Conservation (phyloP, 2,797 vertebrate species). For the Parauchenoglanis punctatus region DNA sequence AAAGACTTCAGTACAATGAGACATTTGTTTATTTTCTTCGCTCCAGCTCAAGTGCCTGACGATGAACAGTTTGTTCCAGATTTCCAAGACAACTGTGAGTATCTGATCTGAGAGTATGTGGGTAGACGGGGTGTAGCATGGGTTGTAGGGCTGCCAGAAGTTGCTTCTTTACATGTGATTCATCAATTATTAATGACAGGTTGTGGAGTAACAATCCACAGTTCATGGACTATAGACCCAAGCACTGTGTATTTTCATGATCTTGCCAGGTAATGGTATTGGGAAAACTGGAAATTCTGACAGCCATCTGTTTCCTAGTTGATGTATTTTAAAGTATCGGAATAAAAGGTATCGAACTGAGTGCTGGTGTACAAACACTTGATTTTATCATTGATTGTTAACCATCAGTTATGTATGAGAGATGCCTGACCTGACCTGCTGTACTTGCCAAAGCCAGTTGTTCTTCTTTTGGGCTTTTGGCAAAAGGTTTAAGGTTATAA, state of each 20-base stretch:
- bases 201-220: constrained; percentile 10
- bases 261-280: background rate
- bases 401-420: background rate
- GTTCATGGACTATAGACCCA: background rate
- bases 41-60: constrained; percentile 87
- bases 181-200: constrained; percentile 4
- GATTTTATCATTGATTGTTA: background rate
- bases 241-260: background rate
- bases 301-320: background rate
- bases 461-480: constrained; percentile 21
- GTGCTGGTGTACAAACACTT: background rate
- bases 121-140: background rate
- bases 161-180: constrained; percentile 20
- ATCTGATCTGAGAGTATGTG: constrained; percentile 44
- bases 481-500: background rate
- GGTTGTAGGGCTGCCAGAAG: background rate
- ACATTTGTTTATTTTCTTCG: constrained; percentile 32
- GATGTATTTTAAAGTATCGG: background rate
- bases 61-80: constrained; percentile 97
- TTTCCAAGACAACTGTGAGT: constrained; percentile 95
- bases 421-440: background rate
- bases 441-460: background rate
- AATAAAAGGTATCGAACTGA: background rate
- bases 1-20: background rate
- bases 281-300: background rate